Evolutionary conservation across 2,797 vertebrate species (phyloP), one percentile per base, ranked within the genome.

Genomic region (Melanotaenia maccullochi): DNA sequence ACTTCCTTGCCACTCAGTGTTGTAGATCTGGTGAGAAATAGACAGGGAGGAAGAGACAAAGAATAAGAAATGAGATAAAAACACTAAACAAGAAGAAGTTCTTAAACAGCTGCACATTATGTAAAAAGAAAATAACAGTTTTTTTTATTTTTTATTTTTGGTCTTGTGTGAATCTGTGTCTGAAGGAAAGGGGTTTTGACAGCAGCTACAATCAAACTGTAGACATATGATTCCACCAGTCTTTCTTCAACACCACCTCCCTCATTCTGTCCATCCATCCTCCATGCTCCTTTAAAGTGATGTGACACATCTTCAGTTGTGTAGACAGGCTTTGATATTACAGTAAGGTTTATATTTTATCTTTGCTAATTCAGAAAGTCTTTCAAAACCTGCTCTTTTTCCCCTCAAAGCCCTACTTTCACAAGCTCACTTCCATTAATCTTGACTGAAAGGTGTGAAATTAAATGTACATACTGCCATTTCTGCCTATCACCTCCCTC

Each of bases 1-100:
- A 70, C 89, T 88, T 87, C 81, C 83, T 78, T 65, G 66, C 75
- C 81, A 78, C 75, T 83, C 70, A 42, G 73, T 24, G 52, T 38
- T 58, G 61, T 71, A 33, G 75, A 87, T 82, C 25, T 77, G 68
- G 40, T 74, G 73, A 82, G 76, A 86, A 76, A 74, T 62, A n/a
- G 64, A 76, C 51, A 68, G 62, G 75, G 65, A 63, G 63, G 66
- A 75, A 62, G 60, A 77, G 65, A 60, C 0, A 4, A 55, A 74
- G 12, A 64, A 60, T 76, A 63, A 68, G 62, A 73, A 63, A 65
- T 1, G 16, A 59, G 63, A 54, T 49, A 60, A 75, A 68, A 28
- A 72, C 52, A 35, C 24, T 9, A 2, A 8, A 60, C 28, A 28
- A 28, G 28, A 28, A 65, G 24, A 22, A 8, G 36, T 58, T 33